Percentiles rank a stretch among this genome's conserved stretches.
These are phyloP conservation scores for Belonocnema kinseyi DNA, from an alignment of 1,140 invertebrate species.

Conservation along the genomic window DNA sequence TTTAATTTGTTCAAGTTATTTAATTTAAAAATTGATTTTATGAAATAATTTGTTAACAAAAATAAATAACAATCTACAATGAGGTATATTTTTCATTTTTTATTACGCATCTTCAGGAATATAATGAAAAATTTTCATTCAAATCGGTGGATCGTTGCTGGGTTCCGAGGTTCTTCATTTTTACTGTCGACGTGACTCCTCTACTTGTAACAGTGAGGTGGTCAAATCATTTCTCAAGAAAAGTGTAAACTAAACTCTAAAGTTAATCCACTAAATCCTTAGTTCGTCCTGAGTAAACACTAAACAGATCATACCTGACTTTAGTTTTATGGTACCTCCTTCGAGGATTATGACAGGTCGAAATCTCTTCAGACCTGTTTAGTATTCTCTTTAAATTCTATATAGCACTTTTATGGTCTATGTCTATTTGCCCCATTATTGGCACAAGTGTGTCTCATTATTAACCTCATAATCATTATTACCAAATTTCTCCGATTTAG, in stretches of 20 bases:
- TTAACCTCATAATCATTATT: neutral
- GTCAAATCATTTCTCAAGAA: conserved; percentile 18
- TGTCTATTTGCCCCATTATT: neutral
- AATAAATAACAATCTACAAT: no score
- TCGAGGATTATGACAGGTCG: neutral
- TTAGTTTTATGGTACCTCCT: neutral
- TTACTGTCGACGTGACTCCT: no score
- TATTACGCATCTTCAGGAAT: no score
- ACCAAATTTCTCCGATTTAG: neutral
- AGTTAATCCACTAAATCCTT: neutral
- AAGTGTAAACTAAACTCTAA: neutral
- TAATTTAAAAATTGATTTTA: no score
- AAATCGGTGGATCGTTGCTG: no score
- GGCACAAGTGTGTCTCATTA: neutral
- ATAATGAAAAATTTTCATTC: no score
- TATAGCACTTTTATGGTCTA: neutral
- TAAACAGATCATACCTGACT: conserved; percentile 23
- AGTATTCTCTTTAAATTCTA: neutral
- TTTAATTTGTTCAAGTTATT: no score
- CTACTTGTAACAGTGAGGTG: neutral
- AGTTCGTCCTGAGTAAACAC: conserved; percentile 11
- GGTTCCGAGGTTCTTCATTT: no score
- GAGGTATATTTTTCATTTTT: no score
- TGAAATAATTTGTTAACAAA: no score
- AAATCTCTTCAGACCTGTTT: conserved; percentile 9